Conservation (phyloP, 2,113 vertebrate species). For the Mustelus asterias region DNA sequence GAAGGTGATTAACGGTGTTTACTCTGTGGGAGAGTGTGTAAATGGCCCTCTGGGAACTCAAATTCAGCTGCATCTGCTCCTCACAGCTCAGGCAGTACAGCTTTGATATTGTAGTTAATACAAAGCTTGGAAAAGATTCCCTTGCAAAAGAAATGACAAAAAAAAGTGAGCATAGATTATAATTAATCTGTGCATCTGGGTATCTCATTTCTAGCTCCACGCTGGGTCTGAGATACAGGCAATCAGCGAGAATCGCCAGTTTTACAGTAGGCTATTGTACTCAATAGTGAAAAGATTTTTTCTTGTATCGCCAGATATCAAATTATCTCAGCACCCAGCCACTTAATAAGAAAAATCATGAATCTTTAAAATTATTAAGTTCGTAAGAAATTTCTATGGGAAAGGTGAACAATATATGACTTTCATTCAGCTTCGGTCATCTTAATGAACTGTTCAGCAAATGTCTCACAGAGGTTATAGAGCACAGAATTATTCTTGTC, state of each 20-base stretch:
- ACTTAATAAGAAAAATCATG: slow-evolving; percentile 13
- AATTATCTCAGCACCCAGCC: neutral
- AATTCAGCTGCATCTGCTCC: slow-evolving; percentile 18
- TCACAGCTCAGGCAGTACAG: neutral
- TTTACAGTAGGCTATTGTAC: slow-evolving; percentile 13
- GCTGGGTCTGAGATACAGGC: neutral
- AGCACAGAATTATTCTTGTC: neutral
- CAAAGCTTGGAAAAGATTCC: neutral
- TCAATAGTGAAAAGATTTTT: neutral
- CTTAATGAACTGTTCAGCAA: neutral
- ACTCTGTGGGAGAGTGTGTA: slow-evolving; percentile 25
- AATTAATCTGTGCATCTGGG: slow-evolving; percentile 4
- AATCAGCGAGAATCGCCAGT: neutral
- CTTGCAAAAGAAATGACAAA: neutral
- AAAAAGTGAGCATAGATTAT: neutral
- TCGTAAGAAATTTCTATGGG: neutral
- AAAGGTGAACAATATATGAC: neutral
- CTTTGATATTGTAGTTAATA: neutral
- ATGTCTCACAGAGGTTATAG: neutral
- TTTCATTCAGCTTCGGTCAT: neutral
- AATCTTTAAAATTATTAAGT: neutral
- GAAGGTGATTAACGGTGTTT: slow-evolving; percentile 35
- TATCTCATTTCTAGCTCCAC: neutral
- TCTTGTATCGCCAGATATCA: neutral
- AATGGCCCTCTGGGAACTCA: neutral